A percentile compares a stretch with the other conserved stretches of the same genome.
These are phyloP conservation scores for Blastobasis adustella DNA, from an alignment of 2,888 invertebrate species.

Conservation along the genomic window DNA sequence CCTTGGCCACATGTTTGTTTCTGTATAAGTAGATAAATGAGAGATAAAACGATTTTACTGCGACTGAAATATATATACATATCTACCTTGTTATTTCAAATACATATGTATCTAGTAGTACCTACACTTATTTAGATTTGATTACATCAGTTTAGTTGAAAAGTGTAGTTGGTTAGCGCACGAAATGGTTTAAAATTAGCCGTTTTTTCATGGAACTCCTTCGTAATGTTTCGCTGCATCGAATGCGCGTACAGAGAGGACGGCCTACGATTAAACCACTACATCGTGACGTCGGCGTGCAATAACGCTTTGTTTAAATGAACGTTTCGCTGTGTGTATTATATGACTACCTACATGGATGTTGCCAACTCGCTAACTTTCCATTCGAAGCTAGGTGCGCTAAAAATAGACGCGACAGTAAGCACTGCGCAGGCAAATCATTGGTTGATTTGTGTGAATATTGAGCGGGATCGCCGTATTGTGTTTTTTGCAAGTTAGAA, in stretches of 20 bases:
- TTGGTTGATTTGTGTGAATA: slow-evolving; percentile 30
- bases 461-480: slow-evolving; percentile 11
- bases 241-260: too few relatives aligned
- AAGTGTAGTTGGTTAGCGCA: too few relatives aligned
- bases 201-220: too few relatives aligned
- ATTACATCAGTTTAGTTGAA: too few relatives aligned
- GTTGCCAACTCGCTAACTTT: slow-evolving; percentile 65
- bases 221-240: too few relatives aligned
- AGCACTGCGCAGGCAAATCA: slow-evolving; percentile 40
- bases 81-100: too few relatives aligned
- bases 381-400: slow-evolving; percentile 54
- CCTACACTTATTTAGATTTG: too few relatives aligned
- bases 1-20: slow-evolving; percentile 9
- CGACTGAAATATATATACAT: neutral
- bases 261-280: too few relatives aligned
- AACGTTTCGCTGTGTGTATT: neutral
- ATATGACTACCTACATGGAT: slow-evolving; percentile 11
- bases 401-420: slow-evolving; percentile 59
- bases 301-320: neutral
- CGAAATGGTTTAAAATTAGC: too few relatives aligned
- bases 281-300: too few relatives aligned
- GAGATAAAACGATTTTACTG: neutral
- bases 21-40: neutral
- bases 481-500: too few relatives aligned
- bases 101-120: too few relatives aligned